A percentile compares a stretch with the other conserved stretches of the same genome.
These are phyloP conservation scores for Dendrolimus kikuchii DNA, from an alignment of 1,140 invertebrate species.

Conservation along the genomic window DNA sequence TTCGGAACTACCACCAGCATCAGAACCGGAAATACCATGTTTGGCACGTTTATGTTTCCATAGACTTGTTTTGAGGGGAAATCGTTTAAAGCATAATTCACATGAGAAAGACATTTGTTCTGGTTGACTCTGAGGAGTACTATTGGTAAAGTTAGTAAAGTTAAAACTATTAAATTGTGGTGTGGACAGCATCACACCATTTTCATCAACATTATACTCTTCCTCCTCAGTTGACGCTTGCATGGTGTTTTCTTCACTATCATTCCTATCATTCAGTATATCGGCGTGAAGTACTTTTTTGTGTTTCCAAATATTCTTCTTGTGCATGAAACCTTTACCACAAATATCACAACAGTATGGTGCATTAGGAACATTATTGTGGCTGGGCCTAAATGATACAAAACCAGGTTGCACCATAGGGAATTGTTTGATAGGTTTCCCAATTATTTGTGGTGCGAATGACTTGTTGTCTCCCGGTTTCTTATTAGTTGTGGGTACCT, in stretches of 20 bases:
- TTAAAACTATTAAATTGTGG: slow-evolving; percentile 70
- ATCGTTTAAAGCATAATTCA: slow-evolving; percentile 65
- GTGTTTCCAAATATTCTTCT: slow-evolving; percentile 72
- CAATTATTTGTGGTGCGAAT: slow-evolving; percentile 55
- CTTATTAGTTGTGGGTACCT: slow-evolving; percentile 62
- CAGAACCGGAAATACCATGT: slow-evolving; percentile 60
- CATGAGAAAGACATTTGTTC: slow-evolving; percentile 50
- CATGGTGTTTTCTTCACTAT: slow-evolving; percentile 62
- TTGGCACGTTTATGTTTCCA: slow-evolving; percentile 72
- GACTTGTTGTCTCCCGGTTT: slow-evolving; percentile 51
- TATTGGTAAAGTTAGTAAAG: slow-evolving; percentile 47
- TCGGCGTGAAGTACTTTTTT: slow-evolving; percentile 70
- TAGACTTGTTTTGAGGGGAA: slow-evolving; percentile 63
- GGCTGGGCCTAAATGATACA: slow-evolving; percentile 42
- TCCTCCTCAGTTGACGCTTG: slow-evolving; percentile 66
- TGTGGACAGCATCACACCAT: slow-evolving; percentile 51
- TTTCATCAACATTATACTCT: slow-evolving; percentile 61
- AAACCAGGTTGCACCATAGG: slow-evolving; percentile 44
- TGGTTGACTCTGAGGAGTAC: slow-evolving; percentile 26
- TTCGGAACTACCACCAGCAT: slow-evolving; percentile 27
- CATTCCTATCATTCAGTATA: slow-evolving; percentile 46
- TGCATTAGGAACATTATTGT: slow-evolving; percentile 43
- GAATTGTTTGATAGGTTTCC: slow-evolving; percentile 55
- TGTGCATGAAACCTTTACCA: slow-evolving; percentile 73
- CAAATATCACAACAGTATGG: slow-evolving; percentile 75